Base-by-base conservation (phyloP, 2,797 vertebrate species). In the Emys orbicularis region DNA sequence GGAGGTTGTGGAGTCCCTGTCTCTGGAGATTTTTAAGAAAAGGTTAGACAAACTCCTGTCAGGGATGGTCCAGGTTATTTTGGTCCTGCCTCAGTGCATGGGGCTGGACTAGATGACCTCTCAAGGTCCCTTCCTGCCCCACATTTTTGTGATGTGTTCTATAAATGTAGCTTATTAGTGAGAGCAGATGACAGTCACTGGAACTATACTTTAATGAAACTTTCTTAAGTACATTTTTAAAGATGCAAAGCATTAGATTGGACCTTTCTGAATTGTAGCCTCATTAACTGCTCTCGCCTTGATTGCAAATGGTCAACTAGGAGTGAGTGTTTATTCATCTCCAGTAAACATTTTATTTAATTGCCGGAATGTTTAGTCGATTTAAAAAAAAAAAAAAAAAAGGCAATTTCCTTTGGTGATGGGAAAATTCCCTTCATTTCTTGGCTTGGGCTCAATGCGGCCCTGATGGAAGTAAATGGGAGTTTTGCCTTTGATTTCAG, bases 401-500 rank as follows among this genome's bases (percentile, higher is more conserved):
- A 50, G 18, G 5, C 44, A 9, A 0, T 92, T 79, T 94, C n/a
- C 89, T 90, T 80, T 85, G 82, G 12, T 27, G 29, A 34, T 93
- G 92, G 93, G 96, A 97, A 96, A 94, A 85, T 90, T 88, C 89
- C 57, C 87, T 92, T 57, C 0, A 2, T 57, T 54, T 92, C 72
- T 88, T 96, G 94, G 95, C 93, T 89, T 25, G 0, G 4, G 56
- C 81, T 94, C 95, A 92, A 53, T 41, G 72, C 86, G 21, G 0
- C 77, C 81, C 85, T 18, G 0, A 10, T 37, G 72, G 83, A 86
- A 96, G 80, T 83, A 84, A 84, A 90, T 56, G 44, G 86, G 84
- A 59, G n/a, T 87, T 96, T 93, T 94, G 88, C 93, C 92, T 95
- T 19, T 18, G 93, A 93, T 77, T n/a, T 93, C 16, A 0, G 90